Base-by-base conservation (phyloP, 2,888 invertebrate species). In the Erannis defoliaria region DNA sequence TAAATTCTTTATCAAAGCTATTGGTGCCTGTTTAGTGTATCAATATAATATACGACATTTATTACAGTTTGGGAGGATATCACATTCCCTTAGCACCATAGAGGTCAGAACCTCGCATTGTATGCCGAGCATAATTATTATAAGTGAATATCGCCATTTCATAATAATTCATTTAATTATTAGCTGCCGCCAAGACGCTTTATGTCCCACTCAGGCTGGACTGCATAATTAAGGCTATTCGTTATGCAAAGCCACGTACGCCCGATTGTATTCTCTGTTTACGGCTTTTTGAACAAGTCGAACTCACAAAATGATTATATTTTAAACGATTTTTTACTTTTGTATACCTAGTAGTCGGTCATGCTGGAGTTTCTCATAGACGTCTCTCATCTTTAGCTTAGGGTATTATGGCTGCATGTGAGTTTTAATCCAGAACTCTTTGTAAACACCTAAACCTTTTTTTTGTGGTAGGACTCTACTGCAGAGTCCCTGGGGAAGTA, bases 221-320 rank as follows among this genome's bases (percentile, higher is more conserved):
- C 82, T 75, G 81, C 82, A 85, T 87, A 86, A 87, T 89, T 84
- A 87, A 82, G 76, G 81, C 80, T 82, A 79, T 88, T 89, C 83
- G 82, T 85, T 87, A 88, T 89, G 85, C 87, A 65, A 59, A 68
- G 74, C 81, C 83, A 84, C 79, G 83, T 78, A 74, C 78, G 56
- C 64, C 72, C 74, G 69, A 46, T 37, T 45, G n/a, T 54, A 35
- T 35, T 33, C 14, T 14, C 42, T 54, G 61, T 66, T 61, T 53
- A 18, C 51, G 33, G 66, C 68, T 63, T 62, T 64, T 64, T 46
- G 49, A 55, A 63, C 33, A 45, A 45, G 35, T 18, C 26, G 55
- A 55, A 46, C 46, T 37, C n/a, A 21, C 35, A 55, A 54, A 54
- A 19, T 38, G 46, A 55, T 55, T 46, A n/a, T n/a, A 55, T 46